Base-by-base conservation (phyloP, 2,888 invertebrate species). In the Drosophila putrida region DNA sequence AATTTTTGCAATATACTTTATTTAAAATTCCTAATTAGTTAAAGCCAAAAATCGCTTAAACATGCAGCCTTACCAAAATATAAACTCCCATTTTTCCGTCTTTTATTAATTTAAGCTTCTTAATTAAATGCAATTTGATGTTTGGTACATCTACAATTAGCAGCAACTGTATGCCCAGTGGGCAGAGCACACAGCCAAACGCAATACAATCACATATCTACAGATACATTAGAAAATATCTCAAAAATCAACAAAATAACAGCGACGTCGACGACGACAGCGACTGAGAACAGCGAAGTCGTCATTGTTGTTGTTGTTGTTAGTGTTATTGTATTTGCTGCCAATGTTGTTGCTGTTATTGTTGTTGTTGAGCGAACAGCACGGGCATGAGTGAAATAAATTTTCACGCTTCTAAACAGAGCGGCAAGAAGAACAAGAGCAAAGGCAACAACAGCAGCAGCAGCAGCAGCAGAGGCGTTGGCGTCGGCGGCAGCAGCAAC, bases 211-310 rank as follows among this genome's bases (percentile, higher is more conserved):
- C 78, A 71, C 87, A 78, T 82, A 88, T 88, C 80, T 88, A 78
- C 75, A 89, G 85, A 89, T 86, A 84, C 87, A 82, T 80, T 87
- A 83, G 87, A 83, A 85, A 89, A 89, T 89, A 89, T 84, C 85
- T 89, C 88, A 89, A 85, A 79, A 89, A 89, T 89, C 89, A 86
- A 86, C 85, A 85, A 83, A 70, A 79, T 47, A 77, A 67, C 67
- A 79, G 68, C 43, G 72, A 69, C 75, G 51, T 20, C 33, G 59
- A 51, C 72, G 2, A 50, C 65, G 31, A 43, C 70, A 6, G 43
- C 38, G 67, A 57, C 67, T 0, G 55, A 64, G 44, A 59, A 69
- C 0, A 78, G 58, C 62, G 53, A 47, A 65, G 43, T 43, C 49
- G 54, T 55, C 53, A 50, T 35, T 53, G 35, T 43, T 49, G 51